Conservation (phyloP, 2,888 invertebrate species). For the Epinotia nisella region DNA sequence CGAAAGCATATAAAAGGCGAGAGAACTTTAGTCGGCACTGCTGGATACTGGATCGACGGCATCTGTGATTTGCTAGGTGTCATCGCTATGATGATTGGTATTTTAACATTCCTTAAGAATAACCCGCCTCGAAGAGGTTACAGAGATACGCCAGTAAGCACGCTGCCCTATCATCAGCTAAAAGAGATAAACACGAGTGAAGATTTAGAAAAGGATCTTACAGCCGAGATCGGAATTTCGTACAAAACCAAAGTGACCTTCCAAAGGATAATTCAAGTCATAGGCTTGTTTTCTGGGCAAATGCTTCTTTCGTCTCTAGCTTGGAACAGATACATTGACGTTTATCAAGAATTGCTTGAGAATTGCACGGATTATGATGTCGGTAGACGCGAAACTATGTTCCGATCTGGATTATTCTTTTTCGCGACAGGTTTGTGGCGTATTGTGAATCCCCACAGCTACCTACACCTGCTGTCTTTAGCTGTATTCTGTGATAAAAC, state of each 20-base stretch:
- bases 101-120: slow-evolving; percentile 87
- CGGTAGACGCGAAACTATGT: slow-evolving; percentile 82
- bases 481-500: slow-evolving; percentile 93
- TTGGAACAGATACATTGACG: slow-evolving; percentile 93
- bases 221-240: slow-evolving; percentile 82
- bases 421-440: slow-evolving; percentile 90
- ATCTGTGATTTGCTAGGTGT: slow-evolving; percentile 92
- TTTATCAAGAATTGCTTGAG: slow-evolving; percentile 91
- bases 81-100: slow-evolving; percentile 88
- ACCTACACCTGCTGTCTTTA: slow-evolving; percentile 89
- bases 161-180: slow-evolving; percentile 78
- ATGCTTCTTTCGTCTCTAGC: slow-evolving; percentile 89
- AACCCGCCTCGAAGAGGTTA: slow-evolving; percentile 91
- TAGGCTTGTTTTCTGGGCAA: slow-evolving; percentile 88
- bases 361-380: slow-evolving; percentile 82
- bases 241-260: slow-evolving; percentile 89
- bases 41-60: slow-evolving; percentile 93
- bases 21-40: slow-evolving; percentile 90
- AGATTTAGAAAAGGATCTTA: slow-evolving; percentile 76
- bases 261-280: slow-evolving; percentile 86
- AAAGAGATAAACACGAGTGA: slow-evolving; percentile 75
- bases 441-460: slow-evolving; percentile 90
- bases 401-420: slow-evolving; percentile 90
- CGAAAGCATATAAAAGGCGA: slow-evolving; percentile 90
- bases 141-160: slow-evolving; percentile 85